Percentiles rank a stretch among this genome's conserved stretches.
phyloP scores from a whole-genome alignment of 2,888 invertebrate genomes.

The Agrochola macilenta region DNA sequence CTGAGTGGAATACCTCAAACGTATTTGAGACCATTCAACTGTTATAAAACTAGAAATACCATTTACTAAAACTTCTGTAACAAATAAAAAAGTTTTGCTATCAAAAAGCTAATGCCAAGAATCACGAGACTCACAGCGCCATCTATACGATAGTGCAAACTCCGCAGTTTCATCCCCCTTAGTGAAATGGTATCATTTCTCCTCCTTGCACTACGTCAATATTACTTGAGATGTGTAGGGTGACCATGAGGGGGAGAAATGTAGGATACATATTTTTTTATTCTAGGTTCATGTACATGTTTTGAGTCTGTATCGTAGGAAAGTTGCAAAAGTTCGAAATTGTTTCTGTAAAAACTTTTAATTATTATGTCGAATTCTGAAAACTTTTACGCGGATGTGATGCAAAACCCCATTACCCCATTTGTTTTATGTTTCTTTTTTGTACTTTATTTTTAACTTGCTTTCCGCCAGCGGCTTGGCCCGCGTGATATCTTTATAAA shows the following conservation, averaged over 20 bases:
- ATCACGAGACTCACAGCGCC: not conserved
- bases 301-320: not conserved
- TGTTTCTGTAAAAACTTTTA: not conserved
- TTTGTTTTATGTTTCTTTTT: not conserved
- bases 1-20: not conserved
- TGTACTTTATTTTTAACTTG: not conserved
- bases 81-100: not conserved
- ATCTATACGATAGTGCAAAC: constrained; percentile 18
- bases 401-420: not conserved
- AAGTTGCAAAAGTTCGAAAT: not conserved
- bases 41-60: not conserved
- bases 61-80: not conserved
- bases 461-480: too few relatives aligned
- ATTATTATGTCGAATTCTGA: not conserved
- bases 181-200: constrained; percentile 56
- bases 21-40: not conserved
- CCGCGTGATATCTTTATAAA: too few relatives aligned
- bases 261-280: not conserved
- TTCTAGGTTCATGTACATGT: not conserved
- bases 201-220: constrained; percentile 44
- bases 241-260: constrained; percentile 20
- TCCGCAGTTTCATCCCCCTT: constrained; percentile 39
- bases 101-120: not conserved
- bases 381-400: not conserved
- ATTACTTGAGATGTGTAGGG: constrained; percentile 41